phyloP scores from a whole-genome alignment of 1,140 invertebrate species.

The Diprion similis region DNA sequence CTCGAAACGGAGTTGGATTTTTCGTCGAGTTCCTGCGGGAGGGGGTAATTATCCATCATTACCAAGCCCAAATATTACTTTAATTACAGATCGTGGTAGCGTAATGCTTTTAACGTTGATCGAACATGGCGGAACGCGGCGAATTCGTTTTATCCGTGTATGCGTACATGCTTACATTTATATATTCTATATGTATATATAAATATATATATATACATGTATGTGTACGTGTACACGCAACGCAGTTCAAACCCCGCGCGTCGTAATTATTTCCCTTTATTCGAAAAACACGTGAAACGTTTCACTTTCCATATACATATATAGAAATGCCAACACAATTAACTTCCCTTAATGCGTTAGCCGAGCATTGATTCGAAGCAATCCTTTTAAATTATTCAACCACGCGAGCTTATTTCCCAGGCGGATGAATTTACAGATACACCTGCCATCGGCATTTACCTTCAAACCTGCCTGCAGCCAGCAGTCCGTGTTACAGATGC shows the following conservation, averaged over 20 bases:
- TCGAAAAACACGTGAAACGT: not conserved
- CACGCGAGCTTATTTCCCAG: not conserved
- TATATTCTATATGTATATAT: no score
- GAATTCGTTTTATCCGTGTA: not conserved
- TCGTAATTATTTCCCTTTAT: slow-evolving; percentile 8
- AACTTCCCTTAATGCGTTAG: not conserved
- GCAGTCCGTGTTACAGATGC: no score
- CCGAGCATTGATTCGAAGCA: slow-evolving; percentile 4
- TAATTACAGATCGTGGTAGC: slow-evolving; percentile 40
- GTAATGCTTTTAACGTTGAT: slow-evolving; percentile 27
- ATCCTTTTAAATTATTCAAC: slow-evolving; percentile 6
- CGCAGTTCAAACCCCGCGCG: not conserved
- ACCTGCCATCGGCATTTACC: no score
- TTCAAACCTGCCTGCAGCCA: no score
- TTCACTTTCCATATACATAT: not conserved
- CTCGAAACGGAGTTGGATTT: slow-evolving; percentile 4
- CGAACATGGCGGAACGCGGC: slow-evolving; percentile 2
- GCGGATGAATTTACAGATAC: no score
- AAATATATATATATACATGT: no score
- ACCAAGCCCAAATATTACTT: slow-evolving; percentile 50
- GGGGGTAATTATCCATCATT: slow-evolving; percentile 49
- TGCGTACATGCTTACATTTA: not conserved
- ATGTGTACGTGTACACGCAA: no score
- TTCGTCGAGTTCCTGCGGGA: slow-evolving; percentile 22
- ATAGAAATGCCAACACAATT: not conserved